These are phyloP conservation scores for Rutilus rutilus DNA, from an alignment of 2,113 vertebrate species.

Conservation along the genomic window DNA sequence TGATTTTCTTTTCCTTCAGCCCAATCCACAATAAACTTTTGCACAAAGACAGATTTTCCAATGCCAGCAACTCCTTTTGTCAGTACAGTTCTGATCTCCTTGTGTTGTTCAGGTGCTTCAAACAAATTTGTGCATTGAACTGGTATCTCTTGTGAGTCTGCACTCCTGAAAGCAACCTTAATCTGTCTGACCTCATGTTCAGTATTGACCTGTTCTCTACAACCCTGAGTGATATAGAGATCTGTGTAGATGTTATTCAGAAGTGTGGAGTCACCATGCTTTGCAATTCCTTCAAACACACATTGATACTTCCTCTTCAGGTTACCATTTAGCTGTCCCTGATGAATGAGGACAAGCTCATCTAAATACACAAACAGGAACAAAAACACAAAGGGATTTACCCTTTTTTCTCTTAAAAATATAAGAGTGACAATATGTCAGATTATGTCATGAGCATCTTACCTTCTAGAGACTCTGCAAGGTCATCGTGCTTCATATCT, in stretches of 20 bases:
- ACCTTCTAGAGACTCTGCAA: constrained; percentile 40
- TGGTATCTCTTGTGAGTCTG: not conserved
- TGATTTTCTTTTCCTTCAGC: not conserved
- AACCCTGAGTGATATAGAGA: constrained; percentile 40
- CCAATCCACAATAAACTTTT: not conserved
- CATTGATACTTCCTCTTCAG: not conserved
- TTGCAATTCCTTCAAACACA: constrained; percentile 40
- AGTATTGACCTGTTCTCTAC: not conserved
- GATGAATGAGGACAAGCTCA: constrained; percentile 8
- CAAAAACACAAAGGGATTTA: not conserved
- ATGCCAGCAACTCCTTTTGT: not conserved
- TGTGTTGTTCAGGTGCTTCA: not conserved
- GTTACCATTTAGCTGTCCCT: not conserved
- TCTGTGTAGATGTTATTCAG: constrained; percentile 7
- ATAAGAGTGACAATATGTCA: not conserved
- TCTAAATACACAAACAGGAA: not conserved
- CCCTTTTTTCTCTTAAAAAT: not conserved
- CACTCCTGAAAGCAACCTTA: not conserved
- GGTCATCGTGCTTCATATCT: not conserved
- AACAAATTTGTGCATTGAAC: constrained; percentile 31
- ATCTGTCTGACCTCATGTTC: constrained; percentile 26
- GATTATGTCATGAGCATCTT: not conserved
- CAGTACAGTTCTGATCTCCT: constrained; percentile 2
- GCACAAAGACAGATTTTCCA: not conserved
- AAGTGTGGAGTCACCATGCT: not conserved